Evolutionary conservation across 2,888 invertebrate genomes (phyloP).

Genomic region (Agrotis ipsilon): DNA sequence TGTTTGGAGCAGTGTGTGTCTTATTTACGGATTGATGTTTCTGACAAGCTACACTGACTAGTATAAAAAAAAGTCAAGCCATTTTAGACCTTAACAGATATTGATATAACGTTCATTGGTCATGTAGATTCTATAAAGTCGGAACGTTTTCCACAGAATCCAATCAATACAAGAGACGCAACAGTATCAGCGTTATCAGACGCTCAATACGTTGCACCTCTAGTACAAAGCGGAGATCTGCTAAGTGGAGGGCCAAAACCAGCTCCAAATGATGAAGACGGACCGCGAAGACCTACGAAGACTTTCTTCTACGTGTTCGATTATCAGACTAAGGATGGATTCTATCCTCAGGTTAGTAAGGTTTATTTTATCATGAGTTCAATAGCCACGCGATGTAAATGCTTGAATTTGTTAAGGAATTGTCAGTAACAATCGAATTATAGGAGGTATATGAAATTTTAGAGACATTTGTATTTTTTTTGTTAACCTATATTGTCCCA

Average conservation of each 20-base stretch:
- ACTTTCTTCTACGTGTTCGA: conserved; percentile 98
- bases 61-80: background rate
- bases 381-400: too few relatives aligned
- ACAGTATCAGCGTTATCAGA: conserved; percentile 98
- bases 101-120: background rate
- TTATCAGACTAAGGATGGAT: conserved; percentile 97
- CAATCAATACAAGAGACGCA: conserved; percentile 96
- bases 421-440: too few relatives aligned
- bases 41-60: background rate
- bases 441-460: too few relatives aligned
- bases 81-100: background rate
- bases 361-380: background rate
- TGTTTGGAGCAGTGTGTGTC: conserved; percentile 16
- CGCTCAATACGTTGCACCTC: conserved; percentile 97
- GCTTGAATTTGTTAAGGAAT: too few relatives aligned
- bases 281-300: conserved; percentile 92
- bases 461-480: too few relatives aligned
- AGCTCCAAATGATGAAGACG: conserved; percentile 88
- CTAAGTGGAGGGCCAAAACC: conserved; percentile 93
- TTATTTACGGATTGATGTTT: conserved; percentile 22
- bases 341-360: conserved; percentile 94
- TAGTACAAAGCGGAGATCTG: conserved; percentile 96
- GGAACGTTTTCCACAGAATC: conserved; percentile 92
- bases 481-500: too few relatives aligned
- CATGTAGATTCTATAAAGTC: background rate